Evolutionary conservation across 37 sponge, comb jelly and placozoan genomes (phyloP).

Genomic region (Haliclona indistincta): DNA sequence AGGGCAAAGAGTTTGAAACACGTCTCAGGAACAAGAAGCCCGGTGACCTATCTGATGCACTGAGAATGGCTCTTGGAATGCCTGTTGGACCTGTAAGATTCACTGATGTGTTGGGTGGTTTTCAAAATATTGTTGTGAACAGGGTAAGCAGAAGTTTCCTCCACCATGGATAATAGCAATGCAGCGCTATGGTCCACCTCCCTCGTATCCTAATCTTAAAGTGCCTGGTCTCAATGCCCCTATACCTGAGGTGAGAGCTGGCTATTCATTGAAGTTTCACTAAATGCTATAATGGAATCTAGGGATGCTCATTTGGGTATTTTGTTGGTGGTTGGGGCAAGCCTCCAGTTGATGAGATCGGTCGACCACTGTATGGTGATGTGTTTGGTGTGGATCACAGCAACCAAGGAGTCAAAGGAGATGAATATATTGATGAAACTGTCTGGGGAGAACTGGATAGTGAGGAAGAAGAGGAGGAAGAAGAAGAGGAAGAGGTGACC

Average conservation of each 20-base stretch:
- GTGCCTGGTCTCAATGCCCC: constrained; percentile 96
- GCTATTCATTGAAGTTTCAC: too few species aligned
- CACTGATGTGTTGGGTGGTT: too few species aligned
- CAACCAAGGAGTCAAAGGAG: not conserved
- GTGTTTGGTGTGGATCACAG: constrained; percentile 92
- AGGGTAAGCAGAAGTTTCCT: constrained; percentile 86
- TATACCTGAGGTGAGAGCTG: constrained; percentile 84
- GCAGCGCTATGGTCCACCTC: constrained; percentile 99
- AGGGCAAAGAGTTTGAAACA: constrained; percentile 99
- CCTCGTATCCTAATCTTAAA: constrained; percentile 95
- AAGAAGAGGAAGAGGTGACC: constrained; percentile 4
- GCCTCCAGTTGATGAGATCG: constrained; percentile 96
- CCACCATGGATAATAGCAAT: constrained; percentile 99
- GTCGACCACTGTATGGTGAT: constrained; percentile 98
- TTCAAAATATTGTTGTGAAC: not conserved
- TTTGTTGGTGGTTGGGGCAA: constrained; percentile 99
- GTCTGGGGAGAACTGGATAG: constrained; percentile 35
- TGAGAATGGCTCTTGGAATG: constrained; percentile 92
- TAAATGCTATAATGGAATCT: not conserved
- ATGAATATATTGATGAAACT: not conserved
- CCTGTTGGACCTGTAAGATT: constrained; percentile 80
- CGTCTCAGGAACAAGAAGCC: constrained; percentile 91
- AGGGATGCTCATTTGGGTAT: constrained; percentile 93
- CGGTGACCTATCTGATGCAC: constrained; percentile 90
- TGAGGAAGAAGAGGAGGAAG: constrained; percentile 75